A percentile compares a stretch with the other conserved stretches of the same genome.
Conservation (phyloP, 1,140 invertebrate species). For the Panulirus ornatus region DNA sequence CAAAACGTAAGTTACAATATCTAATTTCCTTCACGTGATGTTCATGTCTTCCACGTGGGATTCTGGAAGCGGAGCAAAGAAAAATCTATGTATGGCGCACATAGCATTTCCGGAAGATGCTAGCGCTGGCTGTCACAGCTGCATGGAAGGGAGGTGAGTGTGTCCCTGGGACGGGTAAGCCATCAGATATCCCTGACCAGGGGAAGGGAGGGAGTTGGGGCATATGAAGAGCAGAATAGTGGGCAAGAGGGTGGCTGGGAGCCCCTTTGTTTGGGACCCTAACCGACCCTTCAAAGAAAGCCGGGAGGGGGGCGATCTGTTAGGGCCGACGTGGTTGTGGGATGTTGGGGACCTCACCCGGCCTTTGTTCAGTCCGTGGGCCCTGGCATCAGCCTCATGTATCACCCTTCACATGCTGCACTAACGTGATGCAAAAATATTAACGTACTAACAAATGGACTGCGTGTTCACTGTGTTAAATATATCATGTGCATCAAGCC, state of each 20-base stretch:
- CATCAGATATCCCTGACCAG: not conserved
- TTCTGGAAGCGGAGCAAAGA: not conserved
- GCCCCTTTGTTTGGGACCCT: conserved; percentile 58
- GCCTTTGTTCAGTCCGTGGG: conserved; percentile 46
- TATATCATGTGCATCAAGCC: no score
- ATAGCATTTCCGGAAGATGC: conserved; percentile 32
- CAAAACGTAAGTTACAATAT: no score
- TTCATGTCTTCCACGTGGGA: conserved; percentile 19
- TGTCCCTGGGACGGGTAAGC: not conserved
- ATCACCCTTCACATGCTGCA: no score
- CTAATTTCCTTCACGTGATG: no score
- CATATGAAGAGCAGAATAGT: conserved; percentile 58
- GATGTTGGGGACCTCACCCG: not conserved
- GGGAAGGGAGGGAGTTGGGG: not conserved
- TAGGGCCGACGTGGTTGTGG: conserved; percentile 15
- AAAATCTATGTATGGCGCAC: conserved; percentile 49
- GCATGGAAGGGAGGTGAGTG: not conserved
- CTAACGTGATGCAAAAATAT: no score
- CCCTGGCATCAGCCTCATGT: conserved; percentile 21
- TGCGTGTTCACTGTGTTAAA: no score
- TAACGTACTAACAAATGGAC: no score
- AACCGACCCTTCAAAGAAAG: conserved; percentile 67
- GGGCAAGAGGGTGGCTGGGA: conserved; percentile 44
- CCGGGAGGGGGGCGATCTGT: conserved; percentile 31
- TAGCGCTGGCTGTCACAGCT: not conserved